A percentile compares a stretch with the other conserved stretches of the same genome.
phyloP scores from a whole-genome alignment of 2,113 vertebrate species.

The Fregetta grallaria region DNA sequence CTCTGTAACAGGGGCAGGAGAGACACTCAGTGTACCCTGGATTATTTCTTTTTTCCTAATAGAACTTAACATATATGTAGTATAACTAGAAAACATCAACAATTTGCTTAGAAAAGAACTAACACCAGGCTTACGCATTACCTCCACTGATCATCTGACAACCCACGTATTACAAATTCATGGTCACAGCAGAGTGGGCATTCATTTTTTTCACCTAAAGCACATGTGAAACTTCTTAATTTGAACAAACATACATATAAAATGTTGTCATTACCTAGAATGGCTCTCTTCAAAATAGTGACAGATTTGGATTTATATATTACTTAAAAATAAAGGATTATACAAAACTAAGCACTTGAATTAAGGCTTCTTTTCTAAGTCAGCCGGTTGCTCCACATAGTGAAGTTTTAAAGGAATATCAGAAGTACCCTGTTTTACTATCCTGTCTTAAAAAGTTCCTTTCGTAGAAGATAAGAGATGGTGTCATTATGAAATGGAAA shows the following conservation, averaged over 20 bases:
- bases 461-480: neutral
- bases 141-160: neutral
- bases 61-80: neutral
- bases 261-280: neutral
- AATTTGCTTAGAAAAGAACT: neutral
- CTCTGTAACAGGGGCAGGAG: neutral
- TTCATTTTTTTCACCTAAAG: neutral
- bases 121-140: neutral
- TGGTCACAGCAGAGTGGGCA: neutral
- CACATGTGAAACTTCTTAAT: neutral
- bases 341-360: neutral
- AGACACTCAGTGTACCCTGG: rapidly evolving
- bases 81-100: neutral
- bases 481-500: conserved; percentile 14
- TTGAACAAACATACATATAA: neutral
- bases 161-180: neutral
- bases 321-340: neutral
- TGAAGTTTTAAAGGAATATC: neutral
- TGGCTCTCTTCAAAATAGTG: neutral
- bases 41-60: neutral
- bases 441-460: neutral
- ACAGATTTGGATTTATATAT: neutral
- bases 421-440: neutral
- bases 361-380: neutral
- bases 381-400: neutral